Evolutionary conservation across 53 echinoderm and acorn worm species (phyloP).

Genomic region (Hippasteria phrygiana): DNA sequence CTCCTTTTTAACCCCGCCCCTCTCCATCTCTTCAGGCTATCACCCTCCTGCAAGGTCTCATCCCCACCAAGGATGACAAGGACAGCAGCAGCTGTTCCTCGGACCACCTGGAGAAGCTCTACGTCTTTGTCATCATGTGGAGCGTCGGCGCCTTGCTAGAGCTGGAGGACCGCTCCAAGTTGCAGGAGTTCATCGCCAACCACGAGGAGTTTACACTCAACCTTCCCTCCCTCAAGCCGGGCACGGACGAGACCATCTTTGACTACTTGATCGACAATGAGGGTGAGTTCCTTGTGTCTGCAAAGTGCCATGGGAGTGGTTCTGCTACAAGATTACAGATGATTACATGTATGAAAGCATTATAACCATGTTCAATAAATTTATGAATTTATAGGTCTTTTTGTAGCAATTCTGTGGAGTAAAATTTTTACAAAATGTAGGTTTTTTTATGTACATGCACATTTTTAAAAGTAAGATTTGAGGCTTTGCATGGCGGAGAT

Average conservation of each 20-base stretch:
- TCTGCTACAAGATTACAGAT: no score
- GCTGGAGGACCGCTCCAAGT: constrained; percentile 91
- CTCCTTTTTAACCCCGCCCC: background rate
- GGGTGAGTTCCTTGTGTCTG: constrained; percentile 62
- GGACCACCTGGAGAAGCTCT: constrained; percentile 88
- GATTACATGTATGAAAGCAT: no score
- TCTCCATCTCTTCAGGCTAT: constrained; percentile 67
- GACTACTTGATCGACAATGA: constrained; percentile 93
- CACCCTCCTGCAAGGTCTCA: constrained; percentile 89
- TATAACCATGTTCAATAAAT: no score
- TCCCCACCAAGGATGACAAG: constrained; percentile 96
- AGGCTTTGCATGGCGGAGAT: no score
- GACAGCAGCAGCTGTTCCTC: constrained; percentile 73
- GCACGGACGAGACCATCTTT: constrained; percentile 92
- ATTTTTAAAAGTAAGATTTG: no score
- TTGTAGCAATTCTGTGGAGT: no score
- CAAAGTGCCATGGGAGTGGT: no score
- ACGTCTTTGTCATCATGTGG: constrained; percentile 97
- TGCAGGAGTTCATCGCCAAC: constrained; percentile 86
- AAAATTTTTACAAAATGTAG: no score
- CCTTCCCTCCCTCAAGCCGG: constrained; percentile 79
- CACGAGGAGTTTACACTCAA: constrained; percentile 86
- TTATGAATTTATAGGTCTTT: no score
- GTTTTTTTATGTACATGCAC: no score
- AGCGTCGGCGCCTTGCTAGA: constrained; percentile 95